phyloP scores from a whole-genome alignment of 1,140 invertebrate genomes.

The Trichomalopsis sarcophagae region DNA sequence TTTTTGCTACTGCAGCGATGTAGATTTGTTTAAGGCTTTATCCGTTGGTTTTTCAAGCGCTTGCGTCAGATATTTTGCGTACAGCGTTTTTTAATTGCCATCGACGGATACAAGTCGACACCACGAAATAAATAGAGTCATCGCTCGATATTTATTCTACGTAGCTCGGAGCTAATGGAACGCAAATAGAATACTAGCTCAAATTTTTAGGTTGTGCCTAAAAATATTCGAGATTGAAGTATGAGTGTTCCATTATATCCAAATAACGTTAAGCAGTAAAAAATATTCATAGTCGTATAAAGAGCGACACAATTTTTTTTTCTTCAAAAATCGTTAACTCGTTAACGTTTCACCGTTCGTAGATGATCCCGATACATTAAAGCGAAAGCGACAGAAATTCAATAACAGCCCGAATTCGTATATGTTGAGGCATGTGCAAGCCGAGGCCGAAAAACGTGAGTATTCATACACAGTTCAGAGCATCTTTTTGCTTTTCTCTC shows the following conservation, averaged over 20 bases:
- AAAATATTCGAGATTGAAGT: neutral
- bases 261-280: neutral
- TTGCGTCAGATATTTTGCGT: neutral
- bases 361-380: constrained; percentile 62
- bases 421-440: constrained; percentile 75
- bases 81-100: neutral
- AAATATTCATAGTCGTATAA: too few relatives aligned
- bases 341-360: constrained; percentile 50
- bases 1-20: neutral
- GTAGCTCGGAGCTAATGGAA: neutral
- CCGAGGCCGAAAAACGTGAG: constrained; percentile 78
- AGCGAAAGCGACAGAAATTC: constrained; percentile 71
- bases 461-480: constrained; percentile 62
- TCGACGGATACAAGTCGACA: neutral
- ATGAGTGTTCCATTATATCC: neutral
- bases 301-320: neutral
- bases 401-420: constrained; percentile 74
- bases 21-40: neutral
- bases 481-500: constrained; percentile 30
- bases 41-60: neutral
- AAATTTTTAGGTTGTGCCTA: neutral
- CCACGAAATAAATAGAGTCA: neutral
- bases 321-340: constrained; percentile 24
- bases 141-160: neutral
- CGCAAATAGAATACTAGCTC: neutral